Evolutionary conservation across 2,888 invertebrate genomes (phyloP), one percentile per base, ranked within the genome.

Genomic region (Cryptocephalus primarius): DNA sequence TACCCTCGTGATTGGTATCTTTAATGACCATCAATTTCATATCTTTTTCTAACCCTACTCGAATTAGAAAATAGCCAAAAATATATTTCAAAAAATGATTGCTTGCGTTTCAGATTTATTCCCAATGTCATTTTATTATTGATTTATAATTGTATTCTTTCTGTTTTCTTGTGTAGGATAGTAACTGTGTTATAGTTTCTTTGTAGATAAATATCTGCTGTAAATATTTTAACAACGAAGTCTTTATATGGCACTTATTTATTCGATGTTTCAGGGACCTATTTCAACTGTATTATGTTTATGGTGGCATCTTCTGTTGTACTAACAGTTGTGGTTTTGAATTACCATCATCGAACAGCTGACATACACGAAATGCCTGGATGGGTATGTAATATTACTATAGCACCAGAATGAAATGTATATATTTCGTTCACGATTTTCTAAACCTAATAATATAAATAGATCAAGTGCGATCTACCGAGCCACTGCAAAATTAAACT

Each of bases 221-320:
- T 22, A 22, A 22, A 22, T 22, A 22, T 22, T 22, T 22, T 22
- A 22, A 22, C 22, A 22, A 22, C 22, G 22, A 22, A 22, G 22
- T 22, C 22, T 22, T 6, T 2, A 22, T 22, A 2, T 22, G 22
- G 22, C 22, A 22, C 22, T 22, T 22, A 22, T 22, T 22, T 22
- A 22, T 22, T 6, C 44, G 60, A 57, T 60, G 55, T 65, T 65
- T 50, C 64, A 61, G 95, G 95, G 70, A 92, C 95, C 62, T 96
- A 96, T 79, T 96, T 96, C 84, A 95, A 95, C 78, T 94, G 94
- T 79, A 95, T 95, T 75, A 96, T 96, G 96, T 91, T 96, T 76
- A 95, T 96, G 94, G 95, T 95, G 75, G 94, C 95, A 50, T 91
- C 94, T 54, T 95, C 95, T 55, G 95, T 96, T 72, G 92, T 95